Base-by-base conservation (phyloP, 2,113 vertebrate species). In the Gobio gobio region DNA sequence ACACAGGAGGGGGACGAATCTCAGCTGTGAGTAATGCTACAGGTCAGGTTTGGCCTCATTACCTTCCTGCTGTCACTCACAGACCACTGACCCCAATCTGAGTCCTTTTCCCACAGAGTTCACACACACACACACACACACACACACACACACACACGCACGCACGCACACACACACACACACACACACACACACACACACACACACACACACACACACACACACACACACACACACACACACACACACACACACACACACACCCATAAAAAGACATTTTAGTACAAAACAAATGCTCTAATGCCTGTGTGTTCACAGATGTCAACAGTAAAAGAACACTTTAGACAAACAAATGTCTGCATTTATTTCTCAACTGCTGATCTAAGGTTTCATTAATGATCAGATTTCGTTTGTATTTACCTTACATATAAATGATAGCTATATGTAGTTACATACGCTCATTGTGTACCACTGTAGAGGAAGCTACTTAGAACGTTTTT, bases 41-140 rank as follows among this genome's bases (percentile, higher is more conserved):
- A 58, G 51, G 26, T 77, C 51, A 33, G 26, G 58, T 77, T 40
- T 33, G 29, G 75, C 29, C 18, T 58, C 75, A 58, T 77, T 58
- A 77, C 75, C 51, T 77, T 77, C 75, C 75, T 77, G 51, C 75
- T 77, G 75, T 56, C 75, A 77, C 49, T 77, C 75, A 36, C 75
- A 77, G 20, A 22, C 29, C 75, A 77, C 51, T 77, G 75, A 77
- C 75, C 51, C 75, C 43, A 74, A 24, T 74, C 18, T 2, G 49
- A 77, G 74, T 56, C 74, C 26, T 36, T 56, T 22, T 56, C 47
- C 49, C 74, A 33, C 49, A 76, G 47, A 76, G 45, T 51, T 9
- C 26, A 77, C 16, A 56, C 74, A 2, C 20, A 29, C 54, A 56
- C 24, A 76, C 73, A 73, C 36, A 47, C 47, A 80, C 63, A 78